Conservation (phyloP, 1,140 invertebrate genomes). For the Caenorhabditis briggsae region DNA sequence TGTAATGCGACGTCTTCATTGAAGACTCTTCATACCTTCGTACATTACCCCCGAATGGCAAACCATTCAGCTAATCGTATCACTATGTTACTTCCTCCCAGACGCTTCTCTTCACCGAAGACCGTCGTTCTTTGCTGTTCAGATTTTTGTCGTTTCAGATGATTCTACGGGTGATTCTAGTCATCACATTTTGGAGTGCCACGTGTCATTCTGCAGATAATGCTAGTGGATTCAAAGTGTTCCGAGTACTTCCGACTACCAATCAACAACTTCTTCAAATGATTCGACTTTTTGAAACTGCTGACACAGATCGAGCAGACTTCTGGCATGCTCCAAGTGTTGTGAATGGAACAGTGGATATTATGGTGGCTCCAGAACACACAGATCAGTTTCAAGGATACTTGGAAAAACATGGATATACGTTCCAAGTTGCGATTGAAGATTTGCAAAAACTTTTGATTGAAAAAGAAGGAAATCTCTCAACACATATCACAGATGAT, state of each 20-base stretch:
- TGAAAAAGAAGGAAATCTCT: slow-evolving; percentile 64
- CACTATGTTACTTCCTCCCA: slow-evolving; percentile 37
- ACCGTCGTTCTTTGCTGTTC: neutral
- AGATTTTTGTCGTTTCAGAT: neutral
- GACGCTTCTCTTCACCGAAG: neutral
- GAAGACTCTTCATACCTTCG: neutral
- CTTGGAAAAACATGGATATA: slow-evolving; percentile 55
- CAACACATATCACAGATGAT: slow-evolving; percentile 16
- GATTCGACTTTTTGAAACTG: slow-evolving; percentile 57
- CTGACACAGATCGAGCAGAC: slow-evolving; percentile 61
- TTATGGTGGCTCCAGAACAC: slow-evolving; percentile 69
- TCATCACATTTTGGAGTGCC: neutral
- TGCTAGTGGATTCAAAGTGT: slow-evolving; percentile 53
- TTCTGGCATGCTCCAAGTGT: slow-evolving; percentile 70
- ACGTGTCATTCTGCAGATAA: neutral
- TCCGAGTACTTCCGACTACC: slow-evolving; percentile 56
- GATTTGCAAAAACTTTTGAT: slow-evolving; percentile 66
- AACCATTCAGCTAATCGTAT: slow-evolving; percentile 44
- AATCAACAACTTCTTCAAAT: slow-evolving; percentile 59
- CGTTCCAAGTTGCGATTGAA: slow-evolving; percentile 66
- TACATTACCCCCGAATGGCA: slow-evolving; percentile 27
- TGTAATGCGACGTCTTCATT: slow-evolving; percentile 46
- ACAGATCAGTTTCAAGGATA: slow-evolving; percentile 56
- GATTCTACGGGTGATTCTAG: slow-evolving; percentile 36
- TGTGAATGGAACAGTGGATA: slow-evolving; percentile 66